phyloP scores from a whole-genome alignment of 2,113 vertebrate species.

The Galbula dea region DNA sequence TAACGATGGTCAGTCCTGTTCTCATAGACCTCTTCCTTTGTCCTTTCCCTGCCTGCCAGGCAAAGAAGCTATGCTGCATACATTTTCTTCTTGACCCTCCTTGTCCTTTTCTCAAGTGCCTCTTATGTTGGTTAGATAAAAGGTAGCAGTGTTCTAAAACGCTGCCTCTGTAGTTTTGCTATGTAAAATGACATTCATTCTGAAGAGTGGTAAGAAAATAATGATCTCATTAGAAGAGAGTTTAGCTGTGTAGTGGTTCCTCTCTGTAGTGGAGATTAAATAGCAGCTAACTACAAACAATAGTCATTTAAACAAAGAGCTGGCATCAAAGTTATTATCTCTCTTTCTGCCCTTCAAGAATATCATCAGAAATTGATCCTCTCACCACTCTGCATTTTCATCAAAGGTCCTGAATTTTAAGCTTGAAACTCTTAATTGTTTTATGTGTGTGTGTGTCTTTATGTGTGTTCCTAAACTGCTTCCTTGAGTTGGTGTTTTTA shows the following conservation, averaged over 20 bases:
- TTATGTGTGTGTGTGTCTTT: background rate
- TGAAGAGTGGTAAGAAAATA: constrained; percentile 69
- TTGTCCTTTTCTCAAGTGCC: constrained; percentile 70
- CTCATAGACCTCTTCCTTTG: constrained; percentile 48
- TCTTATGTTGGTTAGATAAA: constrained; percentile 72
- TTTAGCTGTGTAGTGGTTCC: constrained; percentile 68
- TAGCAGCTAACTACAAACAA: constrained; percentile 74
- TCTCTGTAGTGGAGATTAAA: constrained; percentile 72
- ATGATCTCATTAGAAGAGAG: constrained; percentile 70
- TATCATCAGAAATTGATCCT: constrained; percentile 55
- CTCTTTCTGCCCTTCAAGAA: constrained; percentile 63
- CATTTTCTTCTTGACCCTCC: constrained; percentile 69
- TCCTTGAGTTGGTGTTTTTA: constrained; percentile 27
- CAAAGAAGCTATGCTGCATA: constrained; percentile 45
- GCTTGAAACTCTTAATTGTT: constrained; percentile 60
- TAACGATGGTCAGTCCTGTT: constrained; percentile 51
- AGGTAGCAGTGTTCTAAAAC: constrained; percentile 66
- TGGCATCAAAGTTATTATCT: constrained; percentile 56
- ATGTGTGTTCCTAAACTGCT: constrained; percentile 3
- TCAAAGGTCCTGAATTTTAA: constrained; percentile 55
- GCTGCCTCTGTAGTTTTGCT: constrained; percentile 66
- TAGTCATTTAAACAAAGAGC: constrained; percentile 67
- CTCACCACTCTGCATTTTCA: constrained; percentile 48
- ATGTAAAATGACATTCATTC: constrained; percentile 71
- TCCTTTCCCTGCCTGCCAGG: constrained; percentile 57